Conservation (phyloP, 2,113 vertebrate genomes). For the Anguilla rostrata region DNA sequence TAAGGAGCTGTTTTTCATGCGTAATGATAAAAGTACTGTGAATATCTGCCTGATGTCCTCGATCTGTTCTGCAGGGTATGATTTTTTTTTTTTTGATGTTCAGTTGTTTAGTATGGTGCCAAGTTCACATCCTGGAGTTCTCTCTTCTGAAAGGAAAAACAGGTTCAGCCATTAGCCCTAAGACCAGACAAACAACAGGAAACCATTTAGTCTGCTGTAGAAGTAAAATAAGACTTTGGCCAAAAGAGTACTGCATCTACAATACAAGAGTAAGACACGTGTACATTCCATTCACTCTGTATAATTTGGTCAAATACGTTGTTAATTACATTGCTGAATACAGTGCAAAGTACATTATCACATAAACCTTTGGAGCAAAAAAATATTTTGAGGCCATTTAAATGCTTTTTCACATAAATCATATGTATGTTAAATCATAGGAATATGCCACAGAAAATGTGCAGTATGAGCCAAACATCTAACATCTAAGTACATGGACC, state of each 20-base stretch:
- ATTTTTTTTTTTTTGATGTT: neutral
- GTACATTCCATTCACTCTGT: neutral
- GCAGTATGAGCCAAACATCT: too few relatives aligned
- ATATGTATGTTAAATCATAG: too few relatives aligned
- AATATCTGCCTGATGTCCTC: neutral
- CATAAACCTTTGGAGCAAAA: too few relatives aligned
- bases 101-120: neutral
- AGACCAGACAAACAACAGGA: neutral
- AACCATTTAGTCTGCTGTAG: neutral
- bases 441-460: too few relatives aligned
- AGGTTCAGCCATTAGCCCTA: neutral
- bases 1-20: neutral
- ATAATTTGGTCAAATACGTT: neutral
- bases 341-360: too few relatives aligned
- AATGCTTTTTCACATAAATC: too few relatives aligned
- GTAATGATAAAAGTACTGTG: neutral
- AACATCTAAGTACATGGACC: too few relatives aligned
- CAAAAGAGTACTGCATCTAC: neutral
- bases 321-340: too few relatives aligned
- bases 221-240: neutral
- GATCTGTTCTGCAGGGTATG: neutral
- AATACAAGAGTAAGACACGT: neutral
- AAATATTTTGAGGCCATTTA: too few relatives aligned
- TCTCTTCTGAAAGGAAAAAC: constrained; percentile 41
- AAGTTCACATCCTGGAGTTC: constrained; percentile 30